Conservation (phyloP, 2,888 invertebrate genomes). For the Scaptomyza polygonia region DNA sequence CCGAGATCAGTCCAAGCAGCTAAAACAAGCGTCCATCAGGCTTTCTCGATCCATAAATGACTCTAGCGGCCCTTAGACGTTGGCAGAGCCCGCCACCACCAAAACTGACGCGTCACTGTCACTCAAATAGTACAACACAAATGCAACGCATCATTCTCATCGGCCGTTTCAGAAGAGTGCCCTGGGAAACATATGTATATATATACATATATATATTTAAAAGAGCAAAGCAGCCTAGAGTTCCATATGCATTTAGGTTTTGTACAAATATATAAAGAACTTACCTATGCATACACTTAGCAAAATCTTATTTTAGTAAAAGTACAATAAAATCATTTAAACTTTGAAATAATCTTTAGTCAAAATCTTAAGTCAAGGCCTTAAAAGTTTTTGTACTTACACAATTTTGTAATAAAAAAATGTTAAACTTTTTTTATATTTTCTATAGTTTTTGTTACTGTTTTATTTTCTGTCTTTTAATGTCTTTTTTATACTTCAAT, state of each 20-base stretch:
- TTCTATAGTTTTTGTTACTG: too few species aligned
- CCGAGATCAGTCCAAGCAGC: slow-evolving; percentile 22
- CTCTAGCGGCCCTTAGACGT: slow-evolving; percentile 19
- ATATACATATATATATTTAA: background rate
- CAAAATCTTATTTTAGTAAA: too few species aligned
- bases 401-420: too few species aligned
- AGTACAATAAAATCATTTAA: too few species aligned
- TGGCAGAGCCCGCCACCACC: slow-evolving; percentile 48
- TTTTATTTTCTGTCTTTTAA: too few species aligned
- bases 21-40: slow-evolving; percentile 19
- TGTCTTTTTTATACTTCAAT: too few species aligned
- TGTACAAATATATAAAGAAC: slow-evolving; percentile 28
- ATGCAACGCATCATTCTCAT: slow-evolving; percentile 69
- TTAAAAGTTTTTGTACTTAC: too few species aligned
- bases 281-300: slow-evolving; percentile 10
- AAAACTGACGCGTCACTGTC: slow-evolving; percentile 83
- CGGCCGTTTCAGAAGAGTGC: slow-evolving; percentile 60
- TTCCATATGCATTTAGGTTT: slow-evolving; percentile 12
- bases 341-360: too few species aligned
- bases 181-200: slow-evolving; percentile 63
- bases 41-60: slow-evolving; percentile 41
- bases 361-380: too few species aligned
- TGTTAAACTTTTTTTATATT: too few species aligned
- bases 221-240: slow-evolving; percentile 2
- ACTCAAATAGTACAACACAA: slow-evolving; percentile 58